Base-by-base conservation (phyloP, 2,797 vertebrate species). In the Chaetodon trifasciatus region DNA sequence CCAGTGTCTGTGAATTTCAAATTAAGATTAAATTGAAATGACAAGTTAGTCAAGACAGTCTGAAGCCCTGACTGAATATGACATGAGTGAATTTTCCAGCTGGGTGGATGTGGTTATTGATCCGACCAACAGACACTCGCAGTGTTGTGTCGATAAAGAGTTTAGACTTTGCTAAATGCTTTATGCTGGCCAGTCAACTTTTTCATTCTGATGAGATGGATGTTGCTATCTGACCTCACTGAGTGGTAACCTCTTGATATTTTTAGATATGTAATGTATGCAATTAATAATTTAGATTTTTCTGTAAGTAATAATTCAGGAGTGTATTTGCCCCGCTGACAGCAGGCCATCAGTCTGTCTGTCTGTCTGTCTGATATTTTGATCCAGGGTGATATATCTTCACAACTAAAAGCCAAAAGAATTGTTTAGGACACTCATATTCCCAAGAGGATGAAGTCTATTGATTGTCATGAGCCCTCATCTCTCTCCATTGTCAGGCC, bases 21-120 rank as follows among this genome's bases (percentile, higher is more conserved):
- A 77, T 72, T 81, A 76, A 57, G 76, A 79, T 76, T 70, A 78
- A 87, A 76, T 74, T 84, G 78, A 88, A 79, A 86, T 81, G 80
- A 82, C 76, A 84, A 81, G 81, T 88, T 74, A 66, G 83, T 12
- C 2, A 42, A 50, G 61, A 52, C 35, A 10, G 37, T 72, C 62
- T 84, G 57, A 65, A 85, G 44, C 73, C 76, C 57, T 77, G 79
- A 83, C 75, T 85, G 69, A 58, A 78, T 76, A 75, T 77, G 76
- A 65, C 82, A 84, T 70, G 79, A 88, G 76, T 46, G 52, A 52
- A 88, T 87, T 78, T 88, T 86, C 86, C 82, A 87, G 70, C 66
- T 69, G 86, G 66, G 8, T 77, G 78, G 52, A 74, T 40, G 52
- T 52, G 78, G 85, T 87, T 88, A 91, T 91, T 81, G 81, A 88